phyloP scores from a whole-genome alignment of 2,797 vertebrate genomes.

The Lepus oiostolus region DNA sequence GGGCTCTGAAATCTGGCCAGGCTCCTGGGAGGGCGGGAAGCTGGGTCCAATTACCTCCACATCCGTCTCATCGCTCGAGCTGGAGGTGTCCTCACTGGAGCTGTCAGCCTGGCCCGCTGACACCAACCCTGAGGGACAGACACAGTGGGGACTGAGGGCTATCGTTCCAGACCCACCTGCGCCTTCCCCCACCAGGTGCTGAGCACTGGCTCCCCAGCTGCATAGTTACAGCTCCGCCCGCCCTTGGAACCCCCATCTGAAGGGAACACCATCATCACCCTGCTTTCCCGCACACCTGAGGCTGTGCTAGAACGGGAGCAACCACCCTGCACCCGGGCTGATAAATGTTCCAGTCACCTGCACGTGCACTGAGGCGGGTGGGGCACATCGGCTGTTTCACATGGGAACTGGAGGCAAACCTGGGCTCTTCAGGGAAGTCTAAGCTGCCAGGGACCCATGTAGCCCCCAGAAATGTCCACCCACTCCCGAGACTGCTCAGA shows the following conservation, averaged over 20 bases:
- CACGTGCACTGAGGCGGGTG: neutral
- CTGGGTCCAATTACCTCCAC: slow-evolving; percentile 79
- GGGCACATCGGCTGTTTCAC: neutral
- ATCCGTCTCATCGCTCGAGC: slow-evolving; percentile 85
- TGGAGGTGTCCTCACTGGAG: slow-evolving; percentile 87
- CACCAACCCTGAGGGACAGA: slow-evolving; percentile 41
- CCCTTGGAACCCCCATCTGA: neutral
- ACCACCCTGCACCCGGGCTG: rapidly evolving
- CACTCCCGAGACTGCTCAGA: neutral
- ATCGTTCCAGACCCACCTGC: neutral
- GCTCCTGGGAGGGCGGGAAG: neutral
- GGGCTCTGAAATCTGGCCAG: neutral
- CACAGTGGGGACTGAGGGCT: neutral
- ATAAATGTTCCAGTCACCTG: neutral
- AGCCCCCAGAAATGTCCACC: neutral
- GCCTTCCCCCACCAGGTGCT: neutral
- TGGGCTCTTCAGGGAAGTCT: neutral
- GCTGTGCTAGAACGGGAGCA: neutral
- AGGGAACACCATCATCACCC: rapidly evolving
- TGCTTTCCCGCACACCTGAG: neutral
- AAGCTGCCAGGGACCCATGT: neutral
- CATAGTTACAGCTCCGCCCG: neutral
- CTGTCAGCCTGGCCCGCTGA: slow-evolving; percentile 66
- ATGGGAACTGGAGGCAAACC: neutral
- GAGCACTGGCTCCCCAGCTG: rapidly evolving